These are phyloP conservation scores for Carassius gibelio DNA, from an alignment of 2,113 vertebrate species.

Conservation along the genomic window DNA sequence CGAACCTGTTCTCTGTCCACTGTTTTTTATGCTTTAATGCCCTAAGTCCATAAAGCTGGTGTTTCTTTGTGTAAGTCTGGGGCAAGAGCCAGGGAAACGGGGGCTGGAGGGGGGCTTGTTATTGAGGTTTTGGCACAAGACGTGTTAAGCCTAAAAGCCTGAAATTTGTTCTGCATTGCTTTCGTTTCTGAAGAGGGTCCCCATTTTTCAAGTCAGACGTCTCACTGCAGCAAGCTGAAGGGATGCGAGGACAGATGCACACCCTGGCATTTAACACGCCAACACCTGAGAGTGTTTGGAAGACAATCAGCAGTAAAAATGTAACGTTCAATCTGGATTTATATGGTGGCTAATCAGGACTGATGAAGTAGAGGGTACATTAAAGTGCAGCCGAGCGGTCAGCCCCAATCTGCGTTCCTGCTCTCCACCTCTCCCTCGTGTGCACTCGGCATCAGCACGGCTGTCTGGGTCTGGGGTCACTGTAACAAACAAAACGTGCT, in stretches of 20 bases:
- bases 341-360: slow-evolving; percentile 52
- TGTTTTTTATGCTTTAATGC: slow-evolving; percentile 55
- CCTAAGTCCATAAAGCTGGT: slow-evolving; percentile 57
- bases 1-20: slow-evolving; percentile 36
- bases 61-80: slow-evolving; percentile 61
- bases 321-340: slow-evolving; percentile 42
- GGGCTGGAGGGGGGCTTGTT: slow-evolving; percentile 42
- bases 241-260: slow-evolving; percentile 38
- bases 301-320: slow-evolving; percentile 40
- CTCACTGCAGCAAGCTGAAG: slow-evolving; percentile 7
- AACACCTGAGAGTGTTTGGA: slow-evolving; percentile 30
- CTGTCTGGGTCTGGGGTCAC: slow-evolving; percentile 44
- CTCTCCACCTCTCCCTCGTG: slow-evolving; percentile 24
- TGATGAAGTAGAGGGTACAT: slow-evolving; percentile 49
- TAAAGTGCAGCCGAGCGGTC: slow-evolving; percentile 55
- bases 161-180: slow-evolving; percentile 46
- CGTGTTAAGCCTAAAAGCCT: slow-evolving; percentile 51
- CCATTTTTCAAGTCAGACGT: slow-evolving; percentile 25
- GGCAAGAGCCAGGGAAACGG: slow-evolving; percentile 55
- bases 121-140: slow-evolving; percentile 55
- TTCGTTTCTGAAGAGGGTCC: slow-evolving; percentile 18
- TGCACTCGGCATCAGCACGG: slow-evolving; percentile 20
- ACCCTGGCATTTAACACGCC: slow-evolving; percentile 31
- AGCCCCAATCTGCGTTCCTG: slow-evolving; percentile 56
- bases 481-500: slow-evolving; percentile 39